Percentiles rank a stretch among this genome's conserved stretches.
phyloP scores from a whole-genome alignment of 2,888 invertebrate genomes.

The Drosophila algonquin region DNA sequence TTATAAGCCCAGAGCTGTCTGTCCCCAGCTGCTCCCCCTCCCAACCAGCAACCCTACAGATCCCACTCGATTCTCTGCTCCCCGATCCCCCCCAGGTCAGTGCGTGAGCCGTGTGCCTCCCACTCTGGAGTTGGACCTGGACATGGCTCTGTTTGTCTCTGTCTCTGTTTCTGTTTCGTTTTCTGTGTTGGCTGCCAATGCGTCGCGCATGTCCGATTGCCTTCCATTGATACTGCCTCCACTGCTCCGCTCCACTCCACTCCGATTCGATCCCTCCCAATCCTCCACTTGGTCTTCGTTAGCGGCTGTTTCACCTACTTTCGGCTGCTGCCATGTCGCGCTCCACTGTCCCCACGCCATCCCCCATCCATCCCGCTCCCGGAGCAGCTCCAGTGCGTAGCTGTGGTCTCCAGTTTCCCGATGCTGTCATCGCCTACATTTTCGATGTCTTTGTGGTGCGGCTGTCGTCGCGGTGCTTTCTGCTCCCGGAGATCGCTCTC shows the following conservation, averaged over 20 bases:
- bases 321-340: slow-evolving; percentile 54
- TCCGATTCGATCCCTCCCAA: background rate
- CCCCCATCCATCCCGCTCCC: background rate
- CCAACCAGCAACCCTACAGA: background rate
- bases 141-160: slow-evolving; percentile 27
- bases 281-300: slow-evolving; percentile 57
- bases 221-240: slow-evolving; percentile 66
- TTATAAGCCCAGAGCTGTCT: slow-evolving; percentile 49
- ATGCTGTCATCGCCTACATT: slow-evolving; percentile 76
- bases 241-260: background rate
- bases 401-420: slow-evolving; percentile 52
- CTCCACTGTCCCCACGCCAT: background rate
- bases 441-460: slow-evolving; percentile 19
- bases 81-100: slow-evolving; percentile 19
- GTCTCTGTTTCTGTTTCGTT: slow-evolving; percentile 18
- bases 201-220: slow-evolving; percentile 75
- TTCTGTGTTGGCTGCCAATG: slow-evolving; percentile 67
- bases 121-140: slow-evolving; percentile 38
- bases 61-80: background rate
- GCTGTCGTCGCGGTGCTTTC: slow-evolving; percentile 13
- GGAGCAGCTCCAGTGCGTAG: slow-evolving; percentile 34
- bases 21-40: background rate
- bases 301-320: slow-evolving; percentile 74
- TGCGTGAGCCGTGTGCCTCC: slow-evolving; percentile 62
- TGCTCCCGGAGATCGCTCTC: slow-evolving; percentile 18